Evolutionary conservation across 2,888 invertebrate species (phyloP).

Genomic region (Pseudococcus jackbeardsleyi): DNA sequence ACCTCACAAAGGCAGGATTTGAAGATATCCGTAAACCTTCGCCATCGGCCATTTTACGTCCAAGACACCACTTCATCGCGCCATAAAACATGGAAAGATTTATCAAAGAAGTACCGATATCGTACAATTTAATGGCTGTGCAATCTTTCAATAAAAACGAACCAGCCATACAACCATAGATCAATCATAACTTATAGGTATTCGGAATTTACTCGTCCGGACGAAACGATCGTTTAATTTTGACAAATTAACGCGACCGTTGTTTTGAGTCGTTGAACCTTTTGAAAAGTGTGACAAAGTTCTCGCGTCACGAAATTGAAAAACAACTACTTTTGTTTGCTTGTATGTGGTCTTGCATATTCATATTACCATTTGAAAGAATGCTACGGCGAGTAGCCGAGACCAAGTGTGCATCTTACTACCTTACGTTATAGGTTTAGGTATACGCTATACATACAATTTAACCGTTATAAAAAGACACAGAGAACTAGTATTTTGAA

Average conservation of each 20-base stretch:
- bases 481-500: constrained; percentile 61
- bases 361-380: constrained; percentile 60
- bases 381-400: constrained; percentile 10
- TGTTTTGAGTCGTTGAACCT: constrained; percentile 56
- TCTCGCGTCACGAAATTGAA: constrained; percentile 56
- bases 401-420: constrained; percentile 1
- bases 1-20: no score
- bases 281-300: constrained; percentile 62
- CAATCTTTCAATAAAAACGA: constrained; percentile 18
- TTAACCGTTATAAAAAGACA: constrained; percentile 60
- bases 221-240: constrained; percentile 3
- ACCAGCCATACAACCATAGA: background rate
- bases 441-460: constrained; percentile 6
- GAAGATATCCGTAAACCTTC: no score
- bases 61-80: background rate
- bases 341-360: constrained; percentile 56
- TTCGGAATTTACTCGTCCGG: background rate
- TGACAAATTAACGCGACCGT: constrained; percentile 25
- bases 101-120: constrained; percentile 1
- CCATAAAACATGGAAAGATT: background rate
- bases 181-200: constrained; percentile 13
- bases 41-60: background rate
- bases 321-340: constrained; percentile 58
- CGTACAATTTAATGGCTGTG: background rate
- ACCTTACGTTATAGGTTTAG: constrained; percentile 43